Evolutionary conservation across 1,140 invertebrate genomes (phyloP).

Genomic region (Wiebesia pumilae): DNA sequence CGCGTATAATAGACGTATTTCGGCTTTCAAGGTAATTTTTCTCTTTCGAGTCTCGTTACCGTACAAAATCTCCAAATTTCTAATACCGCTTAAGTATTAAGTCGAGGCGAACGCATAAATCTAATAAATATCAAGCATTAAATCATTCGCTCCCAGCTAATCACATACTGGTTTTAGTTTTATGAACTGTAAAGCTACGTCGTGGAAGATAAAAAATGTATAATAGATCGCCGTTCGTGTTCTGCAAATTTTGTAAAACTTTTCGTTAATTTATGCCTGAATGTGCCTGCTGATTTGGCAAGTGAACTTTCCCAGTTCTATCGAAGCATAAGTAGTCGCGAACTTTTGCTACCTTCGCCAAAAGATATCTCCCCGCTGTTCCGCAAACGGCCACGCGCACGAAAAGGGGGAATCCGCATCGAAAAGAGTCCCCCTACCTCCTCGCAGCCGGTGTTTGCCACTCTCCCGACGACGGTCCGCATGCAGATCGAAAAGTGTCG

Average conservation of each 20-base stretch:
- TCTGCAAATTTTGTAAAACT: not conserved
- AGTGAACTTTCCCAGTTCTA: not conserved
- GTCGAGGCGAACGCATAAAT: too few species aligned
- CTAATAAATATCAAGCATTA: too few species aligned
- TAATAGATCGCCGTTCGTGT: not conserved
- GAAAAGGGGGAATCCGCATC: not conserved
- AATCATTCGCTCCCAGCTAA: too few species aligned
- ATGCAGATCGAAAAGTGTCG: not conserved
- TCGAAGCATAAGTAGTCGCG: not conserved
- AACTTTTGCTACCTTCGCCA: not conserved
- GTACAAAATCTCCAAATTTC: too few species aligned
- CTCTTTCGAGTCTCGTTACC: too few species aligned
- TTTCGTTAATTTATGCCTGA: slow-evolving; percentile 18
- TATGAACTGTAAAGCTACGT: not conserved
- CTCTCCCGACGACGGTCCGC: not conserved
- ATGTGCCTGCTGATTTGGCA: not conserved
- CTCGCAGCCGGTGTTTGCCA: not conserved
- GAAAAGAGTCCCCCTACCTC: not conserved
- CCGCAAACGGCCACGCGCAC: not conserved
- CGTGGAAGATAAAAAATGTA: not conserved
- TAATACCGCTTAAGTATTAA: too few species aligned
- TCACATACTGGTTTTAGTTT: not conserved
- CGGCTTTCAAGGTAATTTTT: too few species aligned
- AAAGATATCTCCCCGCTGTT: not conserved
- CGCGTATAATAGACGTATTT: too few species aligned